phyloP scores from a whole-genome alignment of 2,797 vertebrate species.

The Malurus splendens region DNA sequence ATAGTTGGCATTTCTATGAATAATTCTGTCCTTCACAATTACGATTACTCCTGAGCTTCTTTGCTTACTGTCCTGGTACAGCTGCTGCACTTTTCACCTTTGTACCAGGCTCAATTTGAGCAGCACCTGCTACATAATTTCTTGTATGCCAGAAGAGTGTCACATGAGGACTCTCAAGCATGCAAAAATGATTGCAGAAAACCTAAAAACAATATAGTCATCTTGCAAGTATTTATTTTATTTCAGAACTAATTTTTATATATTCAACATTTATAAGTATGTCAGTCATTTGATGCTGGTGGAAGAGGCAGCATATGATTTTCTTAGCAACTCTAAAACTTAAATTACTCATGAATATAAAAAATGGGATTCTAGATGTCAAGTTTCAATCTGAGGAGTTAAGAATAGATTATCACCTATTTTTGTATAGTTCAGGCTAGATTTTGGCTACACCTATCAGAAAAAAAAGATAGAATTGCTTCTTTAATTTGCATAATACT shows the following conservation, averaged over 20 bases:
- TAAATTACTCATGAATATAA: background rate
- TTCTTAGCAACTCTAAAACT: background rate
- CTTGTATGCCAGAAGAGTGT: background rate
- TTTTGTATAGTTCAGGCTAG: background rate
- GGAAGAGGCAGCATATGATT: background rate
- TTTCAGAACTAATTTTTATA: background rate
- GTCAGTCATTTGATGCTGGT: background rate
- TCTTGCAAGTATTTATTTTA: background rate
- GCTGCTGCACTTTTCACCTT: background rate
- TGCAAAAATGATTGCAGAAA: background rate
- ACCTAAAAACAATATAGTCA: background rate
- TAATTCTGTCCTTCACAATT: background rate
- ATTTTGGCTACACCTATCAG: background rate
- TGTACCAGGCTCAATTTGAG: background rate
- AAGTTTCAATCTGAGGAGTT: background rate
- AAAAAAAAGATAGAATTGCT: background rate
- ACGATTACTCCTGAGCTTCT: background rate
- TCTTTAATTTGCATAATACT: background rate
- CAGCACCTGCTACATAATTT: background rate
- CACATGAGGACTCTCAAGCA: background rate
- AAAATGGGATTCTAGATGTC: background rate
- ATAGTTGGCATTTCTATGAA: background rate
- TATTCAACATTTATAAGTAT: background rate
- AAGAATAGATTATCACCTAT: background rate
- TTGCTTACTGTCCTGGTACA: background rate